Conservation (phyloP, 2,888 invertebrate genomes). For the Entomobrya multifasciata region DNA sequence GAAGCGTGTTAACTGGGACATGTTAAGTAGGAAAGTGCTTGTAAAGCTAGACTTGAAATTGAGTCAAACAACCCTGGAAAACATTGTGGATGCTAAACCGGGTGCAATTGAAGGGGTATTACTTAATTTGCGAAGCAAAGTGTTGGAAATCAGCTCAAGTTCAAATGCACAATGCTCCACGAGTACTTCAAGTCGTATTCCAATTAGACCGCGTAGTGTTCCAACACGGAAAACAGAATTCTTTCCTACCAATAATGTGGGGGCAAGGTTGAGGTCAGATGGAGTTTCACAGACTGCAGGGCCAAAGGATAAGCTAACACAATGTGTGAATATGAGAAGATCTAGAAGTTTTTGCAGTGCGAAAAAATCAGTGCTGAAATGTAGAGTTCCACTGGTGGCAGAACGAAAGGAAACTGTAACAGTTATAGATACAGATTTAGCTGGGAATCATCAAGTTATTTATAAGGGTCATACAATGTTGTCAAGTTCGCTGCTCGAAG, state of each 20-base stretch:
- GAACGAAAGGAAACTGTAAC: no score
- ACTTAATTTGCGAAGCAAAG: conserved; percentile 66
- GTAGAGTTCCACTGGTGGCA: no score
- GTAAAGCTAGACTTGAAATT: conserved; percentile 75
- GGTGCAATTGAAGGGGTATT: conserved; percentile 78
- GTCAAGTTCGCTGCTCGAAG: conserved; percentile 84
- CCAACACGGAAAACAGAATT: no score
- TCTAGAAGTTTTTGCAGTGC: no score
- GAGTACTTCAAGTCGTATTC: conserved; percentile 26
- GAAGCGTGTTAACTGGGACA: conserved; percentile 90
- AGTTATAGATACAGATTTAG: no score
- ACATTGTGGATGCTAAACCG: conserved; percentile 76
- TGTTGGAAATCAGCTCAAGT: conserved; percentile 41
- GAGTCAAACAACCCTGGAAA: conserved; percentile 68
- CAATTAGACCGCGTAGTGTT: not conserved
- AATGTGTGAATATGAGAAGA: no score
- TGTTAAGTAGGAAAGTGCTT: conserved; percentile 87
- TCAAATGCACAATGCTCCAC: no score
- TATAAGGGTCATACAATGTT: conserved; percentile 82
- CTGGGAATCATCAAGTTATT: conserved; percentile 68
- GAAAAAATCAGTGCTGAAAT: no score
- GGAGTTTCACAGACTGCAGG: no score
- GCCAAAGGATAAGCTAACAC: no score
- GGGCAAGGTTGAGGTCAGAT: no score
- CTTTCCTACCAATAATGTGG: no score